Evolutionary conservation across 2,113 vertebrate species (phyloP), one percentile per base, ranked within the genome.

Genomic region (Acrocephalus arundinaceus): DNA sequence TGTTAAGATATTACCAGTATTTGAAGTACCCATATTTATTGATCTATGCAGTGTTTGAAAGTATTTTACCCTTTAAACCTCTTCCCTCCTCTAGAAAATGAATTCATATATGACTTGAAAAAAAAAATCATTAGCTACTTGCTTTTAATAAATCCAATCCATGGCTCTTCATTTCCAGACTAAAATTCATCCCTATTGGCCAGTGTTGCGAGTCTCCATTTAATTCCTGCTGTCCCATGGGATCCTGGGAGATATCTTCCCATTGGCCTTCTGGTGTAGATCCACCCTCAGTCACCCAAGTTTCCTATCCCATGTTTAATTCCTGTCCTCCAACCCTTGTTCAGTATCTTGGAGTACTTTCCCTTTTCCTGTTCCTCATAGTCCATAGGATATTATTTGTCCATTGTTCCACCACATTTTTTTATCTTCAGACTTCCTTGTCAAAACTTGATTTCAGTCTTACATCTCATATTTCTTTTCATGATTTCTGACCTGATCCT

Each of bases 21-120:
- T 91, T 96, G 66, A 95, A 85, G 57, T 39, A 85, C 51, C 54
- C 35, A n/a, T 57, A 93, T 78, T 85, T 89, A 95, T 91, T 85
- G 87, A 91, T 89, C 74, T 41, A 33, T 15, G 71, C 58, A 28
- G 19, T 49, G 33, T 87, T 93, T 95, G 81, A 97, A 91, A 87
- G 66, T 57, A 68, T 87, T 95, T 96, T 72, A 87, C 66, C 17
- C 87, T 94, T 89, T 87, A 93, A 93, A 78, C 15, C 41, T 87
- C 70, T 96, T 67, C 77, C 85, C 70, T 94, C 87, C 90, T 82
- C 74, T 55, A 79, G 27, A 90, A 95, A 95, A 90, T 25, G 3
- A 59, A 86, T 84, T 86, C 15, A 22, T 61, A 73, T 51, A 63
- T 6, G 13, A 84, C 24, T 63, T 55, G 27, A 46, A 90, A 70